Conservation (phyloP, 2,888 invertebrate species). For the Lumbricus terrestris region DNA sequence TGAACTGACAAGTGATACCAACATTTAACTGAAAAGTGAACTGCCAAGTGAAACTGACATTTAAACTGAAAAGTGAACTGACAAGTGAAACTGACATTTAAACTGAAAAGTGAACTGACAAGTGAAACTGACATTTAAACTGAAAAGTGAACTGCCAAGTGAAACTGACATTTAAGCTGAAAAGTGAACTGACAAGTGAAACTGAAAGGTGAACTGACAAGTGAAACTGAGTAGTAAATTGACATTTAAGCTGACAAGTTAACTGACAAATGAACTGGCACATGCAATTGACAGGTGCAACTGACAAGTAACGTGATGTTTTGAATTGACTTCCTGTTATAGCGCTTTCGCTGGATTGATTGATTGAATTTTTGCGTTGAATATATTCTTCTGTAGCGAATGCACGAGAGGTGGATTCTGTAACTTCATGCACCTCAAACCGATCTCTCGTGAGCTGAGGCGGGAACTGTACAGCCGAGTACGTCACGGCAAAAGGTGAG, state of each 20-base stretch:
- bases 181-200: too few species aligned
- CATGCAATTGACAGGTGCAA: too few species aligned
- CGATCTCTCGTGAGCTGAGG: conserved; percentile 89
- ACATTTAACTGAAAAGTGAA: too few species aligned
- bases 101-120: neutral
- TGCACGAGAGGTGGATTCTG: conserved; percentile 98
- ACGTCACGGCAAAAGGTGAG: neutral
- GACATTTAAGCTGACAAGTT: too few species aligned
- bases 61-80: too few species aligned
- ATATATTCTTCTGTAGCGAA: conserved; percentile 67
- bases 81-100: too few species aligned
- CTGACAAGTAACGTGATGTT: neutral
- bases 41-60: too few species aligned
- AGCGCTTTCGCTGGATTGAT: neutral
- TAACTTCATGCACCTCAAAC: conserved; percentile 99
- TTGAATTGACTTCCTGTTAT: neutral
- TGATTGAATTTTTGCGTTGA: neutral
- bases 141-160: too few species aligned
- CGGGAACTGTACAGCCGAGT: conserved; percentile 66
- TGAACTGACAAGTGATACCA: neutral
- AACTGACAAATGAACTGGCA: too few species aligned
- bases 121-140: neutral
- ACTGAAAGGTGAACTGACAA: too few species aligned
- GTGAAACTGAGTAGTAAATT: too few species aligned
- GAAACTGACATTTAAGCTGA: too few species aligned